A percentile compares a stretch with the other conserved stretches of the same genome.
Conservation (phyloP, 2,797 vertebrate species). For the Huso huso region DNA sequence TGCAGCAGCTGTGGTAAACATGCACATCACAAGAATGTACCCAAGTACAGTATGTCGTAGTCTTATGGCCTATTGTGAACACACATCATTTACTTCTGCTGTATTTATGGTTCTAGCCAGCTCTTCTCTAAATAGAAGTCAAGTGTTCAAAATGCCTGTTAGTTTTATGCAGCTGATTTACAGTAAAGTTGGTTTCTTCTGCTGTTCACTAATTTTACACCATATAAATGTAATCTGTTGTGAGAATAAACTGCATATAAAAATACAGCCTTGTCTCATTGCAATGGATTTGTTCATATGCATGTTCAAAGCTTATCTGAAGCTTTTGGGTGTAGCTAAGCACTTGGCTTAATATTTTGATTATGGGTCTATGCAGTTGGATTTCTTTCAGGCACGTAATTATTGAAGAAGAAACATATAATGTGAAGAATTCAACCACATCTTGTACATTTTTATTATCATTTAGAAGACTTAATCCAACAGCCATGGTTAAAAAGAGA, state of each 20-base stretch:
- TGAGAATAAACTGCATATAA: conserved; percentile 84
- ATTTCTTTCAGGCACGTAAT: too few species aligned
- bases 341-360: too few species aligned
- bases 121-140: background rate
- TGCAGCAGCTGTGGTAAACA: background rate
- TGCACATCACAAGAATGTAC: background rate
- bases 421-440: too few species aligned
- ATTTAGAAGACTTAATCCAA: too few species aligned
- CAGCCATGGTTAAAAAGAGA: too few species aligned
- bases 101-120: background rate
- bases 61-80: background rate
- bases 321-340: too few species aligned
- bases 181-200: conserved; percentile 45
- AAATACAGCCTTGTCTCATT: conserved; percentile 29
- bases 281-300: too few species aligned
- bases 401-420: too few species aligned
- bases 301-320: too few species aligned
- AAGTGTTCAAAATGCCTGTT: conserved; percentile 19
- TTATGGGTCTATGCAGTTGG: too few species aligned
- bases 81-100: background rate
- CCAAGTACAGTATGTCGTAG: background rate
- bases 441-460: too few species aligned
- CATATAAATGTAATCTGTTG: conserved; percentile 83
- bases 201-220: conserved; percentile 68
- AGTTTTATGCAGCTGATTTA: conserved; percentile 26